Percentiles rank a stretch among this genome's conserved stretches.
phyloP scores from a whole-genome alignment of 1,140 invertebrate species.

The Bombus superbus region DNA sequence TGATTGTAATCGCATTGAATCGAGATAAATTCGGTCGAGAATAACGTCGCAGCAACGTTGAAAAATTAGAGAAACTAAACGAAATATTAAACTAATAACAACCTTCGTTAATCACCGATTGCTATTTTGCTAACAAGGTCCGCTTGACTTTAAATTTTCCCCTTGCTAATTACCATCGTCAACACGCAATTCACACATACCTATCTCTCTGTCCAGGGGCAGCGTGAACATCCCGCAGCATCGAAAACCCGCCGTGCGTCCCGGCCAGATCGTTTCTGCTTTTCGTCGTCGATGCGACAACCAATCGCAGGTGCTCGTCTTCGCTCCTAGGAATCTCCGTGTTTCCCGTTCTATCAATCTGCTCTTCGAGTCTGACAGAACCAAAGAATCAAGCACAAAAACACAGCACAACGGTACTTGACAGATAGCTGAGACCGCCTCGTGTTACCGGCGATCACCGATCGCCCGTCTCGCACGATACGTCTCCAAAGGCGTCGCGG shows the following conservation, averaged over 20 bases:
- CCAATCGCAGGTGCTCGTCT: conserved; percentile 16
- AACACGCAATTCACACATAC: neutral
- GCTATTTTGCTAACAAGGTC: neutral
- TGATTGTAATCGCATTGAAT: conserved; percentile 7
- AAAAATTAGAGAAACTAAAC: neutral
- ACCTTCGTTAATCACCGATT: neutral
- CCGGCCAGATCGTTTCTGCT: neutral
- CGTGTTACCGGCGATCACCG: conserved; percentile 58
- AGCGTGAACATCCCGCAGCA: neutral
- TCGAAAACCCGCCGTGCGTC: neutral
- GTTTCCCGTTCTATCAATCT: neutral
- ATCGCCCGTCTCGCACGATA: conserved; percentile 43
- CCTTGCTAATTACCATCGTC: neutral
- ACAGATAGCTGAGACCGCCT: conserved; percentile 41
- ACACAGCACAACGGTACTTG: conserved; percentile 38
- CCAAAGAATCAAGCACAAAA: conserved; percentile 36
- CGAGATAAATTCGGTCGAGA: neutral
- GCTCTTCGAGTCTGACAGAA: neutral
- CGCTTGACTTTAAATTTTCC: neutral
- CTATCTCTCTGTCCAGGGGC: neutral
- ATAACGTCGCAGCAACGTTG: too few relatives aligned
- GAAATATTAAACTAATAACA: neutral
- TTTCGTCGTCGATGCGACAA: neutral
- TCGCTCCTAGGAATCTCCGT: neutral
- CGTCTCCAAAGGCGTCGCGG: conserved; percentile 75